These are phyloP conservation scores for Drosophila ohnishii DNA, from an alignment of 1,140 invertebrate genomes.

Conservation along the genomic window DNA sequence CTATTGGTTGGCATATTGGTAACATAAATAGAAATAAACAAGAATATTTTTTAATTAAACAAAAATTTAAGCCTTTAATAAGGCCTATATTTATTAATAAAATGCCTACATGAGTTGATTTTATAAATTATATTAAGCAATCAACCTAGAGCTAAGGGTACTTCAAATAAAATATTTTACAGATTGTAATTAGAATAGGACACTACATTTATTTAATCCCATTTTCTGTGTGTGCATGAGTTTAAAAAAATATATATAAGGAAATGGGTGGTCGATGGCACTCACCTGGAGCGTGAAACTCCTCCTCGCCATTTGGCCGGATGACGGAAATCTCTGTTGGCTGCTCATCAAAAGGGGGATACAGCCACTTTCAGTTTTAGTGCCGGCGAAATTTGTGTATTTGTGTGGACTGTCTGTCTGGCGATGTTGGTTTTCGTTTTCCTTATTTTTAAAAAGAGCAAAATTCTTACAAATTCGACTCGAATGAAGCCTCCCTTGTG, in stretches of 20 bases:
- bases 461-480: constrained; percentile 14
- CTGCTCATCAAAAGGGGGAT: constrained; percentile 34
- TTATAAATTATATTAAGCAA: too few species aligned
- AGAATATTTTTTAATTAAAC: too few species aligned
- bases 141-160: too few species aligned
- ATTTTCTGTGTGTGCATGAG: background rate
- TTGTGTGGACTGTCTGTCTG: constrained; percentile 38
- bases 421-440: constrained; percentile 34
- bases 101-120: background rate
- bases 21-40: too few species aligned
- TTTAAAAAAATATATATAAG: background rate
- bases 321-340: constrained; percentile 36
- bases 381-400: constrained; percentile 30
- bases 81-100: background rate
- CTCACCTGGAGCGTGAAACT: constrained; percentile 55
- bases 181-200: background rate
- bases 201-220: background rate
- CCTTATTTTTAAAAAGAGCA: constrained; percentile 27
- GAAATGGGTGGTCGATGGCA: constrained; percentile 11
- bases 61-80: too few species aligned
- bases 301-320: constrained; percentile 31
- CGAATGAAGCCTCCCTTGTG: constrained; percentile 13
- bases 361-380: constrained; percentile 46
- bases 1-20: too few species aligned
- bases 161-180: too few species aligned